phyloP scores from a whole-genome alignment of 1,140 invertebrate genomes.

The Temnothorax nylanderi region DNA sequence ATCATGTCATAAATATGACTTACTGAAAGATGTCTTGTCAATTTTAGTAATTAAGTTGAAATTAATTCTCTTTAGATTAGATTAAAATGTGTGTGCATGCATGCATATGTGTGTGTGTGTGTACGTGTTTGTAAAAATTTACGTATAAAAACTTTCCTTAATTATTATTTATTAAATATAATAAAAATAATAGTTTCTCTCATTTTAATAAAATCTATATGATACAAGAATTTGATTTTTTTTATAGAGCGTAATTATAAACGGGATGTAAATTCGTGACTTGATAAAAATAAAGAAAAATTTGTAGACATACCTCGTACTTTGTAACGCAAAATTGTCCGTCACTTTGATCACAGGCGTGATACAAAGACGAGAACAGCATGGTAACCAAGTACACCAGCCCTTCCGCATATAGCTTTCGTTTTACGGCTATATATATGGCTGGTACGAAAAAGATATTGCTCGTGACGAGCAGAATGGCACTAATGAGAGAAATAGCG shows the following conservation, averaged over 20 bases:
- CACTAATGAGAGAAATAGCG: conserved; percentile 88
- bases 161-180: no score
- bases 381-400: conserved; percentile 94
- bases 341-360: conserved; percentile 89
- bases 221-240: not conserved
- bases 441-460: conserved; percentile 95
- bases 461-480: conserved; percentile 93
- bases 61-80: not conserved
- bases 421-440: conserved; percentile 91
- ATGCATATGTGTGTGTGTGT: not conserved
- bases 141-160: no score
- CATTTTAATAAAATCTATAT: not conserved
- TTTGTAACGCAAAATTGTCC: conserved; percentile 82
- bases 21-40: not conserved
- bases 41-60: not conserved
- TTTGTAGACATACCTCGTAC: conserved; percentile 78
- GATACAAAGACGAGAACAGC: conserved; percentile 95
- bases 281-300: conserved; percentile 17
- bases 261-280: no score
- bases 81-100: not conserved
- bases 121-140: no score
- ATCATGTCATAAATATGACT: conserved; percentile 12
- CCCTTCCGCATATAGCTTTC: conserved; percentile 92
- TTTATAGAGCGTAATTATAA: not conserved
- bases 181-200: not conserved